Conservation (phyloP, 2,888 invertebrate species). For the Ichneumoninae sp. region DNA sequence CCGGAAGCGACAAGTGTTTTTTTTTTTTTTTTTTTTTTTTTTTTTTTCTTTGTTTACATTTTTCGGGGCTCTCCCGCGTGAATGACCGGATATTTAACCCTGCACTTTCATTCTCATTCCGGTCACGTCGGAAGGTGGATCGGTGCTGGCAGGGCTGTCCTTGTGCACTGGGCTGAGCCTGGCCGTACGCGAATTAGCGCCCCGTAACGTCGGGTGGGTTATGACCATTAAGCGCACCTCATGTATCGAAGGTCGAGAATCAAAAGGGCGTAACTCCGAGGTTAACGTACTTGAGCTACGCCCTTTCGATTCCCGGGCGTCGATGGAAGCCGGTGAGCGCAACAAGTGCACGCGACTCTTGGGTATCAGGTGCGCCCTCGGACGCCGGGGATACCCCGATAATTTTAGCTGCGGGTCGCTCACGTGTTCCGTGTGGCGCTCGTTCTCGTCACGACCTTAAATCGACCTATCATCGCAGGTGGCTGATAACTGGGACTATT, state of each 20-base stretch:
- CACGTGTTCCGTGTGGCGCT: slow-evolving; percentile 45
- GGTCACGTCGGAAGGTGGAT: slow-evolving; percentile 72
- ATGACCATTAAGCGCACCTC: slow-evolving; percentile 22
- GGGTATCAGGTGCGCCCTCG: slow-evolving; percentile 75
- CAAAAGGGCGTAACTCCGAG: not conserved
- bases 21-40: not conserved
- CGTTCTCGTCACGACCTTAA: slow-evolving; percentile 3
- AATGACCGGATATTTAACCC: slow-evolving; percentile 61
- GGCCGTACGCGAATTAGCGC: slow-evolving; percentile 49
- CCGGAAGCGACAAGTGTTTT: slow-evolving; percentile 63
- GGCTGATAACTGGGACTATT: not conserved
- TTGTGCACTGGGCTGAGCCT: not conserved
- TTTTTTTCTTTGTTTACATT: no score
- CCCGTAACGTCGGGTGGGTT: slow-evolving; percentile 69
- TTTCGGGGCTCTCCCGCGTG: slow-evolving; percentile 1
- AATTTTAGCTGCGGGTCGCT: slow-evolving; percentile 34
- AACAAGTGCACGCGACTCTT: slow-evolving; percentile 74
- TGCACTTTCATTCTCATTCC: slow-evolving; percentile 12
- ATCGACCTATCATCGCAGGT: not conserved
- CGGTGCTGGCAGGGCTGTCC: slow-evolving; percentile 66
- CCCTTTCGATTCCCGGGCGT: not conserved
- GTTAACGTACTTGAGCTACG: not conserved
- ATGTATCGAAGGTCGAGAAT: not conserved
- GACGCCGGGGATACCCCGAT: not conserved
- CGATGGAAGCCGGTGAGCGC: slow-evolving; percentile 64